These are phyloP conservation scores for Drosophila trichaetosa DNA, from an alignment of 2,888 invertebrate genomes.

Conservation along the genomic window DNA sequence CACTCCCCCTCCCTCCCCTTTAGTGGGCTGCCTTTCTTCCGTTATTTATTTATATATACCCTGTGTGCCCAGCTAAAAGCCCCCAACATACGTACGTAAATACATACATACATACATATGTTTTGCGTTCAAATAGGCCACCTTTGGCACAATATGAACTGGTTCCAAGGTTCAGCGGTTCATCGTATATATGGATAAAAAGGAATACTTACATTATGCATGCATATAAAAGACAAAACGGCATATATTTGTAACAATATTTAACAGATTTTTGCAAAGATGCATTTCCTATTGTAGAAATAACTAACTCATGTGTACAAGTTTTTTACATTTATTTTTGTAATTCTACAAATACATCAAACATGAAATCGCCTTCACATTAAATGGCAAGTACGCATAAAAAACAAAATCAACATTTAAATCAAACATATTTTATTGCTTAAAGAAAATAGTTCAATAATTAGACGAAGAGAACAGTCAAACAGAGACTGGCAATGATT, in stretches of 20 bases:
- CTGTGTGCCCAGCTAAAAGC: conserved; percentile 9
- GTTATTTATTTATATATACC: conserved; percentile 26
- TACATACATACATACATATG: conserved; percentile 4
- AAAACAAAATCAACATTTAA: conserved; percentile 9
- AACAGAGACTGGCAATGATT: neutral
- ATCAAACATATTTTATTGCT: neutral
- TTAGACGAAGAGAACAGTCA: neutral
- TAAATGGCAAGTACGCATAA: conserved; percentile 72
- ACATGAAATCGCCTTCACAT: conserved; percentile 56
- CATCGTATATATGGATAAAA: conserved; percentile 30
- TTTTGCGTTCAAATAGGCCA: conserved; percentile 46
- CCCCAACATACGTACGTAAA: neutral
- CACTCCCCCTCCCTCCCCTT: conserved; percentile 26
- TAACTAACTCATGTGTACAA: conserved; percentile 76
- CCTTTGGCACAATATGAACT: conserved; percentile 54
- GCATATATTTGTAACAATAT: conserved; percentile 66
- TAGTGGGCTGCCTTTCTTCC: conserved; percentile 27
- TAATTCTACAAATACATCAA: conserved; percentile 67
- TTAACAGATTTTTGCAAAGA: conserved; percentile 43
- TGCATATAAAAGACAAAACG: conserved; percentile 49
- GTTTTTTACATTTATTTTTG: conserved; percentile 79
- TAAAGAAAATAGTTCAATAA: neutral
- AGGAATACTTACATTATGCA: conserved; percentile 6
- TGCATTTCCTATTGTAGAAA: conserved; percentile 78
- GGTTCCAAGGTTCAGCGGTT: conserved; percentile 25